A percentile compares a stretch with the other conserved stretches of the same genome.
Conservation (phyloP, 2,888 invertebrate genomes). For the Aspidiotus destructor region DNA sequence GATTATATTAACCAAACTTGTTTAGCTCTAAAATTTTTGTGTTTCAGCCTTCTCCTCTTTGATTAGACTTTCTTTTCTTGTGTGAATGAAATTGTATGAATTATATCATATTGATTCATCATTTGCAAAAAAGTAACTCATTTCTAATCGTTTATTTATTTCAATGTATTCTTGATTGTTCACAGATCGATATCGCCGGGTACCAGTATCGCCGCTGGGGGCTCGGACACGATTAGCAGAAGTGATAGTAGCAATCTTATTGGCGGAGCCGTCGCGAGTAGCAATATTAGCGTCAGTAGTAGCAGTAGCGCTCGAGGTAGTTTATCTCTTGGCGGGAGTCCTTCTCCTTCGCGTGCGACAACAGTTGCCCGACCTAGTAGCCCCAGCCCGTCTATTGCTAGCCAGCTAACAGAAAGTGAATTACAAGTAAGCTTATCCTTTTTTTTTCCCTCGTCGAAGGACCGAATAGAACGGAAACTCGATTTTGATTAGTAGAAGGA, state of each 20-base stretch:
- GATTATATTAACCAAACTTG: too few relatives aligned
- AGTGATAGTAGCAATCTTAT: background rate
- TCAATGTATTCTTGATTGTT: conserved; percentile 9
- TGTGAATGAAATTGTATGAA: too few relatives aligned
- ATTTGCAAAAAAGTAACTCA: too few relatives aligned
- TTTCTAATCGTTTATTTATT: too few relatives aligned
- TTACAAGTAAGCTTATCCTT: conserved; percentile 51
- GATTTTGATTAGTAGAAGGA: too few relatives aligned
- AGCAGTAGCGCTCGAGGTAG: conserved; percentile 8
- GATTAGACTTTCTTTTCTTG: too few relatives aligned
- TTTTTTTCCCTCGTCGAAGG: too few relatives aligned
- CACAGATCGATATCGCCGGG: conserved; percentile 50
- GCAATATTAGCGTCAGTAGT: background rate
- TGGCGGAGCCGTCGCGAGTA: background rate
- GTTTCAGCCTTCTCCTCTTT: too few relatives aligned
- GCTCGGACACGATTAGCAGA: conserved; percentile 19
- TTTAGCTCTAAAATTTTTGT: too few relatives aligned
- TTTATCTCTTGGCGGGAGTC: conserved; percentile 26
- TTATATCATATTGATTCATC: too few relatives aligned
- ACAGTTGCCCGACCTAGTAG: conserved; percentile 70
- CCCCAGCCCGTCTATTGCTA: conserved; percentile 83
- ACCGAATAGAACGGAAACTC: too few relatives aligned
- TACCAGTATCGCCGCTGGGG: conserved; percentile 45
- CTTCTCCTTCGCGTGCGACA: conserved; percentile 46
- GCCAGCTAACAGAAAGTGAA: conserved; percentile 77